These are phyloP conservation scores for Cygnus buccinator DNA, from an alignment of 2,113 vertebrate species.

Conservation along the genomic window DNA sequence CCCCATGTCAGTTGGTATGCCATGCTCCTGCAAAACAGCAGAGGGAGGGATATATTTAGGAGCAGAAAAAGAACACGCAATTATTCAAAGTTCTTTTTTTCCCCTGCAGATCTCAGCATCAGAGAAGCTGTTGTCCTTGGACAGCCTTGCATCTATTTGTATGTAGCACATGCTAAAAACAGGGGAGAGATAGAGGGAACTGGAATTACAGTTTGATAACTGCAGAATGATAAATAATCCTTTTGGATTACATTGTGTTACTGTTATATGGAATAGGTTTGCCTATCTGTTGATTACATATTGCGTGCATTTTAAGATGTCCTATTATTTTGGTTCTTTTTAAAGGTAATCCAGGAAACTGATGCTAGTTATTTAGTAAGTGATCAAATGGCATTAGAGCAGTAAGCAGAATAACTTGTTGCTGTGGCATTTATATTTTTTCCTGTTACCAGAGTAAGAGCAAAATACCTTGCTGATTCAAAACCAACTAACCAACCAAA, in stretches of 20 bases:
- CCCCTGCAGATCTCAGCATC: background rate
- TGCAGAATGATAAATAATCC: background rate
- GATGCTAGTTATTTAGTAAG: background rate
- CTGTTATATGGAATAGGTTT: background rate
- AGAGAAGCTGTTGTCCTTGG: background rate
- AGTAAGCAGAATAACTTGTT: conserved; percentile 5
- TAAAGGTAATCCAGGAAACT: background rate
- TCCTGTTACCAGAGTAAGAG: background rate
- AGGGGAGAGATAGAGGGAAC: background rate
- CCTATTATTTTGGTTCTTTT: background rate
- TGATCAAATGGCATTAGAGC: conserved; percentile 4
- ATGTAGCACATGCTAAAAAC: background rate
- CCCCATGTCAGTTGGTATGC: conserved; percentile 91
- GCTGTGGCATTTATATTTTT: background rate
- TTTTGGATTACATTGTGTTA: background rate
- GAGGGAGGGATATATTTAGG: background rate
- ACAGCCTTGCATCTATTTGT: background rate
- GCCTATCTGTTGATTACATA: background rate
- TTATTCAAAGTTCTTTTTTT: background rate
- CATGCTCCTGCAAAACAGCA: conserved; percentile 84
- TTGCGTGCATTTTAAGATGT: background rate
- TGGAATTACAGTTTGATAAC: background rate
- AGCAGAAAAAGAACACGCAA: accelerated
- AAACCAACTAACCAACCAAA: background rate
- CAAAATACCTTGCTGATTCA: background rate